Evolutionary conservation across 1,140 invertebrate genomes (phyloP), one percentile per base, ranked within the genome.

Genomic region (Trissolcus basalis): DNA sequence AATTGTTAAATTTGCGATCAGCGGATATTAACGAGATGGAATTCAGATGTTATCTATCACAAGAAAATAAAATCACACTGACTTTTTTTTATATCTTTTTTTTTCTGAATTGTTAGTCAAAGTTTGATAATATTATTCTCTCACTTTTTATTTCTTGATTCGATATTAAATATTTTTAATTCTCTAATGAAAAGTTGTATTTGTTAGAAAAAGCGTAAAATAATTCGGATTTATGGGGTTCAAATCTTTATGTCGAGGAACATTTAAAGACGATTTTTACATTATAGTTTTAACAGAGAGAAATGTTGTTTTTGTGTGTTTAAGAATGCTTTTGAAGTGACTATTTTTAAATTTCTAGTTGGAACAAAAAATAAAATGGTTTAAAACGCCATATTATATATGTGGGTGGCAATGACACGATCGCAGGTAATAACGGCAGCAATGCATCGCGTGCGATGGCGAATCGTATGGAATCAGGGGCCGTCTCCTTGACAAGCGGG

Each of bases 401-500:
- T 80, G 80, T 82, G 84, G 85, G 79, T 80, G 83, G 82, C 78
- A 84, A 84, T 85, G 83, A 87, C 82, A 83, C 81, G 81, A 60
- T 59, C 68, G 71, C 61, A 74, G n/a, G 82, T 82, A 83, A 85
- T 83, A 85, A 84, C 75, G 74, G 76, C 63, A 74, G 81, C 63
- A 81, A 80, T 79, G 81, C 80, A 87, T 87, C 85, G 86, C 86
- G 86, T 87, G 86, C 85, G 85, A 86, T 85, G 82, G 77, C 84
- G 82, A 85, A 84, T 87, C 82, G 83, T 80, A 68, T 58, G 79
- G 65, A 77, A 72, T 60, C 73, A 80, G 79, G 69, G 82, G 82
- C 82, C 72, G 82, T 85, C 83, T 86, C 83, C 87, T 87, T 88
- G 87, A 89, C 86, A 87, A 86, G 86, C 86, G 86, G 83, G 83